phyloP scores from a whole-genome alignment of 2,888 invertebrate genomes.

The Leptarthrus brevirostris region DNA sequence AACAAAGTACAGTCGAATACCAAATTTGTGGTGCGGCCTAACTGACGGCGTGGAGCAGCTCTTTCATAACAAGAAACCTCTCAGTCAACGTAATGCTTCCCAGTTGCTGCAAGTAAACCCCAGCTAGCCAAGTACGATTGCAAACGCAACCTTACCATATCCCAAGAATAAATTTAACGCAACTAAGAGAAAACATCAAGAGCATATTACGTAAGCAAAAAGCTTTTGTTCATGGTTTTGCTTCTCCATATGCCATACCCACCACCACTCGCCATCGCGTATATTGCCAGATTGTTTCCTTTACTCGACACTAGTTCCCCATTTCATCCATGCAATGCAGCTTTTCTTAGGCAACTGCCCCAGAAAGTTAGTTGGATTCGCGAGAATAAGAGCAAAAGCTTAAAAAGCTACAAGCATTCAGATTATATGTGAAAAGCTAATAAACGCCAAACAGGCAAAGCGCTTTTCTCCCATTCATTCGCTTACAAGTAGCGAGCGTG shows the following conservation, averaged over 20 bases:
- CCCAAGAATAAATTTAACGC: slow-evolving; percentile 4
- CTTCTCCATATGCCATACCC: no score
- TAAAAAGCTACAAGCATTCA: background rate
- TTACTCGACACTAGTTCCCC: no score
- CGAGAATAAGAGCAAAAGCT: no score
- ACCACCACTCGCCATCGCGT: no score
- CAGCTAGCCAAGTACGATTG: background rate
- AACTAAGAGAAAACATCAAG: background rate
- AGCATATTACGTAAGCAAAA: slow-evolving; percentile 5
- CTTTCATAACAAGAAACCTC: slow-evolving; percentile 23
- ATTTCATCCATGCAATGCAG: no score
- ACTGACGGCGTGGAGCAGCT: background rate
- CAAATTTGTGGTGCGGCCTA: background rate
- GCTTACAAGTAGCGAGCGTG: slow-evolving; percentile 40
- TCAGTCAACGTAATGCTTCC: slow-evolving; percentile 5
- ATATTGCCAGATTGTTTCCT: no score
- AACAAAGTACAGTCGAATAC: slow-evolving; percentile 23
- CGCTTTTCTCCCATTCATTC: slow-evolving; percentile 44
- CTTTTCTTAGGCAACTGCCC: no score
- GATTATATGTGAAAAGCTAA: background rate
- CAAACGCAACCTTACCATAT: slow-evolving; percentile 5
- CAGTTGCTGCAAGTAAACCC: background rate
- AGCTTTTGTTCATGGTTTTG: no score
- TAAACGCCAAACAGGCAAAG: background rate
- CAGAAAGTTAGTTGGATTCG: no score